A percentile compares a stretch with the other conserved stretches of the same genome.
phyloP scores from a whole-genome alignment of 2,888 invertebrate species.

The Fissipunctia ypsillon region DNA sequence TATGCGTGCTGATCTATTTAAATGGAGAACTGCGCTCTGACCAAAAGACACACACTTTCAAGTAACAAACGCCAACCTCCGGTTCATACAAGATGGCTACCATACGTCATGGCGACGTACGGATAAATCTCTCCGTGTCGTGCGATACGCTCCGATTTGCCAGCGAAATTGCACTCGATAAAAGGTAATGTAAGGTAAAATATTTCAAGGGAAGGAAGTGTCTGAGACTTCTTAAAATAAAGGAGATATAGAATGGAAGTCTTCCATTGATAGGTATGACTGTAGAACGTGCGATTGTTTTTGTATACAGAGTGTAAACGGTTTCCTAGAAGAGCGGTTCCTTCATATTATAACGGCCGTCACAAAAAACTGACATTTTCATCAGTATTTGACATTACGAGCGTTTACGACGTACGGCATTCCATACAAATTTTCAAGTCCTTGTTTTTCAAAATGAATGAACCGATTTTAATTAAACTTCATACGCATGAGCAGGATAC shows the following conservation, averaged over 20 bases:
- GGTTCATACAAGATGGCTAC: conserved; percentile 6
- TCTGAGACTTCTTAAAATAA: not conserved
- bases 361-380: too few relatives aligned
- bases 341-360: too few relatives aligned
- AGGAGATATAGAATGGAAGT: not conserved
- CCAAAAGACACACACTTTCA: not conserved
- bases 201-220: not conserved
- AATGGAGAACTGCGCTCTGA: not conserved
- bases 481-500: too few relatives aligned
- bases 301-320: not conserved
- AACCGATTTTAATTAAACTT: too few relatives aligned
- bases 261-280: not conserved
- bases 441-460: too few relatives aligned
- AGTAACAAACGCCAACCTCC: not conserved
- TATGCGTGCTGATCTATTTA: too few relatives aligned
- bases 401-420: too few relatives aligned
- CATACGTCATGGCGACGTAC: conserved; percentile 11
- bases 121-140: conserved; percentile 33
- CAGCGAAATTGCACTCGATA: conserved; percentile 33
- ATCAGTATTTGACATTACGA: too few relatives aligned
- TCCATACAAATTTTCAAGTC: too few relatives aligned
- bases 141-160: conserved; percentile 32
- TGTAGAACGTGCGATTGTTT: not conserved
- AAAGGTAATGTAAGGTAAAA: conserved; percentile 29
- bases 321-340: too few relatives aligned